Conservation (phyloP, 1,140 invertebrate species). For the Globodera ellingtonae region DNA sequence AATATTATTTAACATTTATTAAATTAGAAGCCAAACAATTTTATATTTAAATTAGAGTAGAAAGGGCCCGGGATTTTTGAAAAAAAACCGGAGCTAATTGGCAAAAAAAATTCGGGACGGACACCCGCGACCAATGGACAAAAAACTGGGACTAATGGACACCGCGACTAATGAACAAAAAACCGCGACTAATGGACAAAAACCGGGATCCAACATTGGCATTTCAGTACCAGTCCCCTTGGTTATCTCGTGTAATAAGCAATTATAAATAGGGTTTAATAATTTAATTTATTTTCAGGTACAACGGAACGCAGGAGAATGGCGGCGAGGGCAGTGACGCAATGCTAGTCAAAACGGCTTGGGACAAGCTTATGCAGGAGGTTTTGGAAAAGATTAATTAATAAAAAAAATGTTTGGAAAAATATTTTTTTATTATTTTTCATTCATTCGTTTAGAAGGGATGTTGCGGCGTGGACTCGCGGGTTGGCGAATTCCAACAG, state of each 20-base stretch:
- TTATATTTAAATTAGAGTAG: too few species aligned
- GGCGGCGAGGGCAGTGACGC: slow-evolving; percentile 30
- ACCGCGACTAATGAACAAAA: too few species aligned
- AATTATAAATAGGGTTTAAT: too few species aligned
- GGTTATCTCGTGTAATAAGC: too few species aligned
- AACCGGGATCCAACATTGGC: too few species aligned
- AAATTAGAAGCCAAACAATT: too few species aligned
- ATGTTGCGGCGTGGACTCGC: slow-evolving; percentile 64
- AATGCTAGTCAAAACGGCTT: slow-evolving; percentile 60
- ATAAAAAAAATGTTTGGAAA: background rate
- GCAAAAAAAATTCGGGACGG: too few species aligned
- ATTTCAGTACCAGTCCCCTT: too few species aligned
- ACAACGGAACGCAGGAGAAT: slow-evolving; percentile 57
- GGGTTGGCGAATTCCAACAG: slow-evolving; percentile 59
- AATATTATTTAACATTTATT: too few species aligned
- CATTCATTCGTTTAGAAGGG: slow-evolving; percentile 48
- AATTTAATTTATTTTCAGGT: slow-evolving; percentile 33
- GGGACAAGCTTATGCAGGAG: slow-evolving; percentile 65
- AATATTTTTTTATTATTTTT: background rate
- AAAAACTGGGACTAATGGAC: too few species aligned
- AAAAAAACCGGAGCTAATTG: background rate
- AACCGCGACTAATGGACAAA: too few species aligned
- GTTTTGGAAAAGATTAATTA: slow-evolving; percentile 25
- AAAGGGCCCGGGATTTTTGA: too few species aligned
- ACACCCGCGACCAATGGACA: background rate